A percentile compares a stretch with the other conserved stretches of the same genome.
These are phyloP conservation scores for Channa striata DNA, from an alignment of 2,797 vertebrate genomes.

Conservation along the genomic window DNA sequence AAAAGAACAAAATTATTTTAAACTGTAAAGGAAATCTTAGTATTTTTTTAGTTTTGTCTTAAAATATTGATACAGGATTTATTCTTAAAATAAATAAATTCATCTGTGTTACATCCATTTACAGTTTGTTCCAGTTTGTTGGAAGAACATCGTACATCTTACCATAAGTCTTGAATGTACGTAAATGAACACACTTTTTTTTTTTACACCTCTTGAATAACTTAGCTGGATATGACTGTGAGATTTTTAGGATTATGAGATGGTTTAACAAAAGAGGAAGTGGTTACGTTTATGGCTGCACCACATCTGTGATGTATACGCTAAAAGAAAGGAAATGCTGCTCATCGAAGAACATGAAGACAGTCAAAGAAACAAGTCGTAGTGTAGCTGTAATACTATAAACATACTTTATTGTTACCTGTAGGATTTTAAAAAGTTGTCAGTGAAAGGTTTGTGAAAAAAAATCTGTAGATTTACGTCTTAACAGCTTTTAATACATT, in stretches of 20 bases:
- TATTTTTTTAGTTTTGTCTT: conserved; percentile 82
- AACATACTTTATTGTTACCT: conserved; percentile 26
- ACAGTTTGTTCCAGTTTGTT: neutral
- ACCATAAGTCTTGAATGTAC: neutral
- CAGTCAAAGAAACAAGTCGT: conserved; percentile 12
- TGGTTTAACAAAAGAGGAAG: conserved; percentile 58
- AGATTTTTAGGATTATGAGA: conserved; percentile 3
- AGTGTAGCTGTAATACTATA: neutral
- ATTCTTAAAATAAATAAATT: conserved; percentile 85
- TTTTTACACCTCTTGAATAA: neutral
- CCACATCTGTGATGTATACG: no score
- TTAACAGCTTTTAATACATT: no score
- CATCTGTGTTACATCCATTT: conserved; percentile 30
- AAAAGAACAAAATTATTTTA: conserved; percentile 86
- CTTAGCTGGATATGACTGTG: neutral
- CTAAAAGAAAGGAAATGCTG: conserved; percentile 40
- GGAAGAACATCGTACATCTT: neutral
- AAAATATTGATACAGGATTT: conserved; percentile 84
- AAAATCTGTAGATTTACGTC: no score
- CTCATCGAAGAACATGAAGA: neutral
- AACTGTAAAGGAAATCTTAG: conserved; percentile 84
- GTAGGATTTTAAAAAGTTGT: neutral
- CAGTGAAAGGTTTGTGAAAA: neutral
- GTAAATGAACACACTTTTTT: fast-evolving
- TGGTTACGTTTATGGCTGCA: conserved; percentile 25